These are phyloP conservation scores for Chiloscyllium plagiosum DNA, from an alignment of 2,113 vertebrate species.

Conservation along the genomic window DNA sequence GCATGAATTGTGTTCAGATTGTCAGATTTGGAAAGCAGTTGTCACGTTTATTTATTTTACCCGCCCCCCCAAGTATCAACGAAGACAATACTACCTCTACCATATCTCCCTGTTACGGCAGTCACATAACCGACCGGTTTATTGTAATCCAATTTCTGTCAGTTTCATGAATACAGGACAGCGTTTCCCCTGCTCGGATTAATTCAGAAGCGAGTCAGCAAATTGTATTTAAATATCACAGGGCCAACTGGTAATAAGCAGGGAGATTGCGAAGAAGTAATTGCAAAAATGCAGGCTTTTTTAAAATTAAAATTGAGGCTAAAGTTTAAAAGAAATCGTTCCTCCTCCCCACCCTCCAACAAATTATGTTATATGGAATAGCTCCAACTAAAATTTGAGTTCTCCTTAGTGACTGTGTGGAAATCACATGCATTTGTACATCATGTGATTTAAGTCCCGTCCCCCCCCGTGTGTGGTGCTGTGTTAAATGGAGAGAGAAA, in stretches of 20 bases:
- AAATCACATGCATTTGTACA: background rate
- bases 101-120: background rate
- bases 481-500: background rate
- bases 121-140: background rate
- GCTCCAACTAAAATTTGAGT: background rate
- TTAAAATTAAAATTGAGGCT: no score
- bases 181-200: background rate
- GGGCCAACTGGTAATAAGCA: background rate
- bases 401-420: background rate
- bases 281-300: background rate
- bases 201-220: slow-evolving; percentile 11
- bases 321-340: background rate
- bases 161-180: background rate
- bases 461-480: background rate
- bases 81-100: background rate
- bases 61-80: background rate
- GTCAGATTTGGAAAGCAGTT: background rate
- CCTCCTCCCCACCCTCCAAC: background rate
- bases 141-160: slow-evolving; percentile 1
- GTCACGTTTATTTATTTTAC: background rate
- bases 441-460: background rate
- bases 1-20: background rate
- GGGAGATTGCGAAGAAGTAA: background rate
- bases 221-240: background rate
- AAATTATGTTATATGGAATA: background rate